phyloP scores from a whole-genome alignment of 2,888 invertebrate species.

The Andrena camellia region DNA sequence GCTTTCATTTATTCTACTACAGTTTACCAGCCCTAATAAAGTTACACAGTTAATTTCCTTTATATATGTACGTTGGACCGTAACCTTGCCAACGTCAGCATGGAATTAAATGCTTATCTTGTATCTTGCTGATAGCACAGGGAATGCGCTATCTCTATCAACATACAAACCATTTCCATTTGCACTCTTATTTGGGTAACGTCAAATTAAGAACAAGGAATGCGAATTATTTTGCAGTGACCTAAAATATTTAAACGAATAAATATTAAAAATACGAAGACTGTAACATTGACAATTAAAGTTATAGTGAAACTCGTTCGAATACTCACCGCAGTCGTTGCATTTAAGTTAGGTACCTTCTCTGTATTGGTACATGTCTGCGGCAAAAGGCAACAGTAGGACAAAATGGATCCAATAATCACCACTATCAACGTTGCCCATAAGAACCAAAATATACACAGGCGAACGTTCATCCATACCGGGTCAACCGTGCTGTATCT shows the following conservation, averaged over 20 bases:
- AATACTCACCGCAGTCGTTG: conserved; percentile 29
- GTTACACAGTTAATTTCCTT: not conserved
- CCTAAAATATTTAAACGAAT: conserved; percentile 15
- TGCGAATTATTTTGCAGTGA: conserved; percentile 8
- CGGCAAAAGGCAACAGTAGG: conserved; percentile 67
- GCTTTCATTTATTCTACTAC: not conserved
- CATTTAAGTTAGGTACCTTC: conserved; percentile 26
- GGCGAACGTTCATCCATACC: conserved; percentile 75
- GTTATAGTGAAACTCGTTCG: not conserved
- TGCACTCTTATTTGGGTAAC: not conserved
- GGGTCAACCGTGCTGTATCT: conserved; percentile 69
- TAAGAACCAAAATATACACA: conserved; percentile 78
- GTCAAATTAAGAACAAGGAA: not conserved
- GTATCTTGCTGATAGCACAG: conserved; percentile 35
- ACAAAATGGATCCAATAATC: conserved; percentile 70
- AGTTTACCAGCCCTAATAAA: not conserved
- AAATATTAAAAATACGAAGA: not conserved
- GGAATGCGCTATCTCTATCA: conserved; percentile 20
- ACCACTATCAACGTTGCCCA: conserved; percentile 74
- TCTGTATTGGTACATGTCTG: conserved; percentile 46
- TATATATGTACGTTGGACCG: conserved; percentile 2
- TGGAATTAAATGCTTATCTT: conserved; percentile 29
- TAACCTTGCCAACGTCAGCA: not conserved
- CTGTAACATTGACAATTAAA: not conserved
- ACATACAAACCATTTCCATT: conserved; percentile 1